These are phyloP conservation scores for Caenorhabditis zanzibari DNA, from an alignment of 2,888 invertebrate genomes.

Conservation along the genomic window DNA sequence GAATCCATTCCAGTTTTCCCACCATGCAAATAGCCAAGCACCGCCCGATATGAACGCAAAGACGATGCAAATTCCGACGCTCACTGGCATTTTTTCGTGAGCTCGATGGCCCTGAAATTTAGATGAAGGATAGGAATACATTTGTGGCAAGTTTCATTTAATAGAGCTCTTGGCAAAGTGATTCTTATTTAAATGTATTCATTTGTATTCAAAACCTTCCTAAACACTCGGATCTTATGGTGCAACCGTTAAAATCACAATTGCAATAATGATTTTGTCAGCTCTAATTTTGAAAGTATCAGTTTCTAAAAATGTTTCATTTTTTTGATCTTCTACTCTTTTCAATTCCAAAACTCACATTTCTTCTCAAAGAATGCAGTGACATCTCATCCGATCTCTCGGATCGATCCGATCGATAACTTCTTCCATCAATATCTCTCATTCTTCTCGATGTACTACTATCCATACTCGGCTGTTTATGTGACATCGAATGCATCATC, in stretches of 20 bases:
- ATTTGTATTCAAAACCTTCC: too few relatives aligned
- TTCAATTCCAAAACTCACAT: constrained; percentile 36
- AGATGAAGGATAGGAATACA: neutral
- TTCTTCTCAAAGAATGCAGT: constrained; percentile 77
- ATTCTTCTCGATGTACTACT: constrained; percentile 70
- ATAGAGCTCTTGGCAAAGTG: too few relatives aligned
- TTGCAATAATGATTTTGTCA: too few relatives aligned
- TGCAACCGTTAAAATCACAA: too few relatives aligned
- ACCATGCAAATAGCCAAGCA: constrained; percentile 93
- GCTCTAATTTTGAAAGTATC: too few relatives aligned
- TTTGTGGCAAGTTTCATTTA: too few relatives aligned
- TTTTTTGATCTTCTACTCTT: too few relatives aligned
- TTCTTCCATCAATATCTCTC: constrained; percentile 76
- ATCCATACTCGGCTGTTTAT: constrained; percentile 77
- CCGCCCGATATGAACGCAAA: constrained; percentile 93
- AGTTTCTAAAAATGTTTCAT: too few relatives aligned
- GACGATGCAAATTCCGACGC: constrained; percentile 93
- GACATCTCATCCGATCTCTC: constrained; percentile 82
- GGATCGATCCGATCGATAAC: constrained; percentile 80
- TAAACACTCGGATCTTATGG: too few relatives aligned
- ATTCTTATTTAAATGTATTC: too few relatives aligned
- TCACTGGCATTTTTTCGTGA: constrained; percentile 86
- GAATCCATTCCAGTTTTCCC: constrained; percentile 94
- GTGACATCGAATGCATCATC: constrained; percentile 66
- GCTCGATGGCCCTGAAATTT: constrained; percentile 60